Evolutionary conservation across 2,797 vertebrate species (phyloP).

Genomic region (Hylomyscus alleni): DNA sequence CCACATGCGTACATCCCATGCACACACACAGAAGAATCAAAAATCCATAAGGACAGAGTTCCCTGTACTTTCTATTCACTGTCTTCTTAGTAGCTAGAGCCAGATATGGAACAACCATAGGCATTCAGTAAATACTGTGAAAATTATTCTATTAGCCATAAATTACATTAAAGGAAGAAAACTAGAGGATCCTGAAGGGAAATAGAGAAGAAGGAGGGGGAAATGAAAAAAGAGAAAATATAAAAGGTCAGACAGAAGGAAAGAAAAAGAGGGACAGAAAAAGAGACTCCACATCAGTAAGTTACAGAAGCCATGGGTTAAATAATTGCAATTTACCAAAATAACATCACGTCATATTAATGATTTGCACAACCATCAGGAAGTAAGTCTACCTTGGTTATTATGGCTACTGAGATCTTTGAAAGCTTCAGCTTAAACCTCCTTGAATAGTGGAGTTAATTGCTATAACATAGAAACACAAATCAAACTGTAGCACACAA

Average conservation of each 20-base stretch:
- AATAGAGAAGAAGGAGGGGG: neutral
- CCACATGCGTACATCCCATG: neutral
- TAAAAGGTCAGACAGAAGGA: neutral
- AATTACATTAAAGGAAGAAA: neutral
- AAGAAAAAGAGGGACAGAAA: neutral
- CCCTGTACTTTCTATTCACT: neutral
- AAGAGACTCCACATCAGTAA: neutral
- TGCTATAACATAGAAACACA: conserved; percentile 24
- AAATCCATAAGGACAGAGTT: neutral
- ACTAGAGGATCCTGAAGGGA: neutral
- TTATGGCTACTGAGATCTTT: neutral
- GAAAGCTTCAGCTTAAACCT: neutral
- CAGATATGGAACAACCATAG: neutral
- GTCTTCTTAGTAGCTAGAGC: neutral
- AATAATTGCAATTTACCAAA: conserved; percentile 33
- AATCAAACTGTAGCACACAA: neutral
- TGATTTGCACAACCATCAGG: neutral
- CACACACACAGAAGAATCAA: neutral
- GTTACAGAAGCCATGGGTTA: neutral
- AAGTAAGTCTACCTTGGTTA: neutral
- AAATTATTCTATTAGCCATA: neutral
- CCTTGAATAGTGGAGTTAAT: conserved; percentile 24
- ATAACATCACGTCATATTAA: neutral
- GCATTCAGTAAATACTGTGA: neutral
- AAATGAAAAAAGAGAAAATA: neutral